Evolutionary conservation across 2,113 vertebrate species (phyloP).

Genomic region (Turnix velox): DNA sequence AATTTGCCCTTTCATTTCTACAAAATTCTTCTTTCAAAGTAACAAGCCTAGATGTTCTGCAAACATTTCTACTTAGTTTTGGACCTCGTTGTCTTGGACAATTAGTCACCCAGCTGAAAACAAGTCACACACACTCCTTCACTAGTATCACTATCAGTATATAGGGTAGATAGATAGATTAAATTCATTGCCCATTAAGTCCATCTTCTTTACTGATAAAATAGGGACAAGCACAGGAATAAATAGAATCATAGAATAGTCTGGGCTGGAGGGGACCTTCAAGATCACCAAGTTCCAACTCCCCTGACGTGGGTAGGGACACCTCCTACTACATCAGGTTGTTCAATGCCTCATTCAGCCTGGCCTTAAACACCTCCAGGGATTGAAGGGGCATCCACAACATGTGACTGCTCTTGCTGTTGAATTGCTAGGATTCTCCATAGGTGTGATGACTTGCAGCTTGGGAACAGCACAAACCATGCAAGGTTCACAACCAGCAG

Average conservation of each 20-base stretch:
- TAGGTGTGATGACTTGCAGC: not conserved
- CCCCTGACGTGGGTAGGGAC: no score
- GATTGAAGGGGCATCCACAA: not conserved
- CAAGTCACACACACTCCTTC: not conserved
- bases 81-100: not conserved
- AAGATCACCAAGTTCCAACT: no score
- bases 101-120: not conserved
- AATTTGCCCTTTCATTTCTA: slow-evolving; percentile 11
- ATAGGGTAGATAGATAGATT: not conserved
- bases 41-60: not conserved
- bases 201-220: not conserved
- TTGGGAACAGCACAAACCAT: not conserved
- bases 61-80: not conserved
- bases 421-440: not conserved
- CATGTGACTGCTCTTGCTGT: not conserved
- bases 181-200: not conserved
- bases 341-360: no score
- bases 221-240: not conserved
- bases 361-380: no score
- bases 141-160: not conserved
- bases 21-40: not conserved
- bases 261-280: no score
- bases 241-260: no score
- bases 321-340: no score
- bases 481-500: not conserved